These are phyloP conservation scores for Drosophila pseudoobscura DNA, from an alignment of 1,140 invertebrate species.

Conservation along the genomic window DNA sequence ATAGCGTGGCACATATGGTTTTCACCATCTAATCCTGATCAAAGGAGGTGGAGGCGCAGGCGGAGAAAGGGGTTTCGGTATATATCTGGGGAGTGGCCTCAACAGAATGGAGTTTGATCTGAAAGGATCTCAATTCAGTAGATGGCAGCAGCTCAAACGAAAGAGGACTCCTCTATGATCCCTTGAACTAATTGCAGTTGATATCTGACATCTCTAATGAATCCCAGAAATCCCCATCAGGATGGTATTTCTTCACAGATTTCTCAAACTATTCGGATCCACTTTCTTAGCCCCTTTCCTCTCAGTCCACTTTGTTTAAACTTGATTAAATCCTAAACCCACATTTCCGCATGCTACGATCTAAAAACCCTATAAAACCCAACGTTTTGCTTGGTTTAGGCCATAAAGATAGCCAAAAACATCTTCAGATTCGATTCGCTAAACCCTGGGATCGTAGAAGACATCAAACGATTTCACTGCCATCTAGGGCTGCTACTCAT, in stretches of 20 bases:
- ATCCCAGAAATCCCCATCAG: no score
- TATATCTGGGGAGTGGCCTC: constrained; percentile 26
- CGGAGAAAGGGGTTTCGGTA: constrained; percentile 27
- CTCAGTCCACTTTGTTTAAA: no score
- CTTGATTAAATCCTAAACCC: no score
- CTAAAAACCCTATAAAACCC: not conserved
- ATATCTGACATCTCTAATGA: no score
- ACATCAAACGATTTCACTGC: constrained; percentile 12
- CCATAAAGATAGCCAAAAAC: constrained; percentile 24
- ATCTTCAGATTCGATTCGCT: not conserved
- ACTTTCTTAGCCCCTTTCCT: no score
- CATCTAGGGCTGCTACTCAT: constrained; percentile 7
- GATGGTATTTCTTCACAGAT: no score
- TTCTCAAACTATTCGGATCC: no score
- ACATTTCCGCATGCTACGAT: no score
- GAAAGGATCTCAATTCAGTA: not conserved
- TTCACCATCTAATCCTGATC: constrained; percentile 45
- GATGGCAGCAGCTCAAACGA: no score
- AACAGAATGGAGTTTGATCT: constrained; percentile 20
- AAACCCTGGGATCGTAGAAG: not conserved
- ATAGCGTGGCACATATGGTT: constrained; percentile 65
- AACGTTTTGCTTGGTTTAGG: not conserved
- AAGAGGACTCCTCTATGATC: not conserved
- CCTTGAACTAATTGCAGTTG: constrained; percentile 8
- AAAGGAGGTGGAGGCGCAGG: constrained; percentile 17